Evolutionary conservation across 2,113 vertebrate genomes (phyloP), one percentile per base, ranked within the genome.

Genomic region (Tichodroma muraria): DNA sequence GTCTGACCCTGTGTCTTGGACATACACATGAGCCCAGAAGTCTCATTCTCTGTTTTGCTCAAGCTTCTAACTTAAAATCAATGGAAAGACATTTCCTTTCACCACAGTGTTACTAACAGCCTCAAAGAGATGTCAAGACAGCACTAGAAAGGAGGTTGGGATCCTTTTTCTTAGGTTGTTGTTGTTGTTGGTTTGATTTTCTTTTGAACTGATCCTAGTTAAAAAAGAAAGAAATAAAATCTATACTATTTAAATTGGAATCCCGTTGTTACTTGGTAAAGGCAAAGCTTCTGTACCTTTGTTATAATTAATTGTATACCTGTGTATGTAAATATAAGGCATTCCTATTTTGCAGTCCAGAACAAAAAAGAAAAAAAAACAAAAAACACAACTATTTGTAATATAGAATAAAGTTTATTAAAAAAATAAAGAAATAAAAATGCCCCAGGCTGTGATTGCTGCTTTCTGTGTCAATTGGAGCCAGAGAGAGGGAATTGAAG

Each of bases 321-420:
- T 99, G 99, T 99, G 99, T 99, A 99, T 99, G 99, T 99, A 99
- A 99, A 99, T 99, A 99, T 99, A 99, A 99, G 99, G 99, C 99
- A 99, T 99, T 99, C 99, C 99, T 99, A 99, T 99, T 99, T 99
- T 99, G 99, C 99, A 99, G 99, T 99, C 99, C 98, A 99, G 98
- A 99, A 99, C 98, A 99, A 99, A 97, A 98, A 45, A 97, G 83
- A 90, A 98, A 98, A 95, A 90, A 98, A 98, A 97, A 99, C 98
- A 98, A 24, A 68, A 33, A 22, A n/a, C 33, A 18, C 75, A 64
- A 78, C 98, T 99, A 99, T 99, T 99, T 99, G 99, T 99, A 99
- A 99, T 99, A 99, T 99, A 99, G 99, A 99, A 99, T 99, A 99
- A 99, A 99, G 99, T 99, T 99, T 99, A 99, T 99, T 99, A 99